Conservation (phyloP, 2,113 vertebrate species). For the Pseudopodoces humilis region DNA sequence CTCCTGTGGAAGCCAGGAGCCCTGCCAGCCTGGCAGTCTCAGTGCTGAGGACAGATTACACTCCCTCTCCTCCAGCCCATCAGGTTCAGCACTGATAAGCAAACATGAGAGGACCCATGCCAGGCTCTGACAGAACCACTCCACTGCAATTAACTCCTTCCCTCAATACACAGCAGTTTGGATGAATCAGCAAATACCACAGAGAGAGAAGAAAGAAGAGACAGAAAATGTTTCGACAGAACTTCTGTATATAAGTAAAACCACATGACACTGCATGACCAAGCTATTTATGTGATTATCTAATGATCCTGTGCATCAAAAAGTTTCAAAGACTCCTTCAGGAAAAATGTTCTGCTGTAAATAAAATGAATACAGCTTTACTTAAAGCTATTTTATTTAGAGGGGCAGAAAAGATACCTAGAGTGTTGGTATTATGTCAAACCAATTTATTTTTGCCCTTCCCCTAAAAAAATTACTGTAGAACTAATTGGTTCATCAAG, state of each 20-base stretch:
- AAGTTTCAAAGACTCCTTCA: neutral
- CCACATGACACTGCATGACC: neutral
- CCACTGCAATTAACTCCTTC: neutral
- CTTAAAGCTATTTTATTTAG: neutral
- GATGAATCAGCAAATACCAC: neutral
- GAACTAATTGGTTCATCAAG: neutral
- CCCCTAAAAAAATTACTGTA: neutral
- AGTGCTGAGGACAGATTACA: neutral
- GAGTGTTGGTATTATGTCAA: neutral
- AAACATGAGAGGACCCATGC: neutral
- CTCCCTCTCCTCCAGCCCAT: neutral
- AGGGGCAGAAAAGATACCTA: accelerated
- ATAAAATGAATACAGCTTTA: neutral
- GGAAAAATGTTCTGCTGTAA: neutral
- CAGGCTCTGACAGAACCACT: neutral
- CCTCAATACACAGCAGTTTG: neutral
- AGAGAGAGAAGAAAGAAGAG: neutral
- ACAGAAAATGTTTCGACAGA: neutral
- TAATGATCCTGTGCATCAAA: neutral
- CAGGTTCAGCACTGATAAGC: neutral
- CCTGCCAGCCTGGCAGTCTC: neutral
- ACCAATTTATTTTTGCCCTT: neutral
- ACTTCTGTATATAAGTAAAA: neutral
- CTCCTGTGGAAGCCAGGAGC: neutral
- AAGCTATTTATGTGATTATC: neutral